These are phyloP conservation scores for Diadromus collaris DNA, from an alignment of 2,888 invertebrate genomes.

Conservation along the genomic window DNA sequence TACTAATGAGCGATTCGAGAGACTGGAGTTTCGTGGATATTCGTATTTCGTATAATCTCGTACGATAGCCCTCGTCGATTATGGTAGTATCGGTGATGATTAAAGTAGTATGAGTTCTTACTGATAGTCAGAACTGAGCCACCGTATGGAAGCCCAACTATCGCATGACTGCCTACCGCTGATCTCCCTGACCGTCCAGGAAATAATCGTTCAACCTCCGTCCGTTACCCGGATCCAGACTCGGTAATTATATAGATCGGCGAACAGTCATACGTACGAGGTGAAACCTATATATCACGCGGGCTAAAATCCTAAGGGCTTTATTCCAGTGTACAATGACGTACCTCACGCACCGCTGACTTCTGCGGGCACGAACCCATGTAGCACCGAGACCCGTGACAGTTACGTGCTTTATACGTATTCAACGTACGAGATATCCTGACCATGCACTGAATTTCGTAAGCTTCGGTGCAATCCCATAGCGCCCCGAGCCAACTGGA, in stretches of 20 bases:
- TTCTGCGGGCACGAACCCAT: neutral
- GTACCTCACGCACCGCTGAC: neutral
- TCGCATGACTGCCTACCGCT: neutral
- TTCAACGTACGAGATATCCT: constrained; percentile 8
- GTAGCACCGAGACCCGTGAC: neutral
- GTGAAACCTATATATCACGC: neutral
- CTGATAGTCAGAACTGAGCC: neutral
- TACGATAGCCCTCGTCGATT: neutral
- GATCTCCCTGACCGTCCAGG: constrained; percentile 9
- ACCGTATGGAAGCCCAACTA: neutral
- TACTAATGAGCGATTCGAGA: neutral
- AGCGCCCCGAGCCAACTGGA: neutral
- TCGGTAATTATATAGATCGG: constrained; percentile 31
- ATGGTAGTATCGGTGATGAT: neutral
- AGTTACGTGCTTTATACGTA: constrained; percentile 2
- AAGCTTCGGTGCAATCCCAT: neutral
- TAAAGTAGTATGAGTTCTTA: neutral
- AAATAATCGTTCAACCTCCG: constrained; percentile 14
- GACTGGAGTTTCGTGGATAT: neutral
- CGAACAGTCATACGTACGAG: constrained; percentile 22
- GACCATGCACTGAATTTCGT: neutral
- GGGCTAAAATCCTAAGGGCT: neutral
- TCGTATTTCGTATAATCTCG: neutral
- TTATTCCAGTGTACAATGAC: neutral
- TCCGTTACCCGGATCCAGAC: neutral